These are phyloP conservation scores for Doryteuthis pealeii DNA, from an alignment of 1,140 invertebrate species.

Conservation along the genomic window DNA sequence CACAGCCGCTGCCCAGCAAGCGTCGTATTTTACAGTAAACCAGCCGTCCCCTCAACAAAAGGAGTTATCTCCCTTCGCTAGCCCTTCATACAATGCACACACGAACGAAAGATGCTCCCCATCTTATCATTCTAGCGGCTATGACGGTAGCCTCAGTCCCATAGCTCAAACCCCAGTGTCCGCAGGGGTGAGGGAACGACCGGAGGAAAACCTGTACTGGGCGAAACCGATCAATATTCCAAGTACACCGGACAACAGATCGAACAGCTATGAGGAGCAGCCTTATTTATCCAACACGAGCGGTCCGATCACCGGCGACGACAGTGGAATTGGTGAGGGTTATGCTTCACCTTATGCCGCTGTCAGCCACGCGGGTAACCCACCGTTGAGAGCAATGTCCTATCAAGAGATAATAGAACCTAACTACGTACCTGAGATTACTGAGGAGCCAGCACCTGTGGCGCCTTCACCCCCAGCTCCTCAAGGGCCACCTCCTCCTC, in stretches of 20 bases:
- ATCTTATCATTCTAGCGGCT: neutral
- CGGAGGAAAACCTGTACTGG: conserved; percentile 8
- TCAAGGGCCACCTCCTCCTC: conserved; percentile 1
- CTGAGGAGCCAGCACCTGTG: neutral
- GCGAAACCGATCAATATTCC: neutral
- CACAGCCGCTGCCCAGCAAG: neutral
- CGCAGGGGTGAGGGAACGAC: neutral
- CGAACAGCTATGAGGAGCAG: no score
- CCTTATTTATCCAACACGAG: no score
- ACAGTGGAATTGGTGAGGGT: no score
- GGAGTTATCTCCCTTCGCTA: neutral
- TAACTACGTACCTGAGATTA: no score
- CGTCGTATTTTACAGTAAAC: neutral
- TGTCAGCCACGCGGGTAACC: no score
- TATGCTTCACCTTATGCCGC: no score
- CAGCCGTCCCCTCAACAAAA: neutral
- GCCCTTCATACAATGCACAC: neutral
- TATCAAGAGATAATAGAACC: no score
- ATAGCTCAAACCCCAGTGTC: neutral
- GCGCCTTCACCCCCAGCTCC: neutral
- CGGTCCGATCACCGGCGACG: no score
- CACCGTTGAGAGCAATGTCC: no score
- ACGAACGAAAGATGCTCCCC: neutral
- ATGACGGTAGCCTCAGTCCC: neutral
- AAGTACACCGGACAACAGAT: neutral